These are phyloP conservation scores for Nematolebias whitei DNA, from an alignment of 2,113 vertebrate genomes.

Conservation along the genomic window DNA sequence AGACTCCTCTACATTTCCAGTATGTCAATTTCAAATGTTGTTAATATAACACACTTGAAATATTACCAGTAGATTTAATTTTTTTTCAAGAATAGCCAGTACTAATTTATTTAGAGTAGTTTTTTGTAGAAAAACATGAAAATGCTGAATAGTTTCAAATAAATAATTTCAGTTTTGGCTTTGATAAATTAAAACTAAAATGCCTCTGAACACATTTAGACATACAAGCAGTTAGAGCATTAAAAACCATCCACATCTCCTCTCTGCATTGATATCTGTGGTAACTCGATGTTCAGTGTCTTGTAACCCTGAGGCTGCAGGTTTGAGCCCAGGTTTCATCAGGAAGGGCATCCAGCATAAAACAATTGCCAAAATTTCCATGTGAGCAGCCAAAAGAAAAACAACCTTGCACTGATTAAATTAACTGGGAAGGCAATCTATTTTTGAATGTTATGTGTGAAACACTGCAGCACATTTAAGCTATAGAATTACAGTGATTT, in stretches of 20 bases:
- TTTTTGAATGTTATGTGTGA: not conserved
- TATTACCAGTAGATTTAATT: not conserved
- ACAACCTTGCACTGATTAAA: slow-evolving; percentile 4
- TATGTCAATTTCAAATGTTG: slow-evolving; percentile 26
- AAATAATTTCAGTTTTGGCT: not conserved
- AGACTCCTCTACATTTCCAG: slow-evolving; percentile 88
- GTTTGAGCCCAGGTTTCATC: too few relatives aligned
- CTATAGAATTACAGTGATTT: slow-evolving; percentile 2
- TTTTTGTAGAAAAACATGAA: not conserved
- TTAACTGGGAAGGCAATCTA: not conserved
- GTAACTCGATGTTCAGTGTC: too few relatives aligned
- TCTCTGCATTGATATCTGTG: too few relatives aligned
- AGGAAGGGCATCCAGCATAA: too few relatives aligned
- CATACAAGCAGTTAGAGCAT: too few relatives aligned
- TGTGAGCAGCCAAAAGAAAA: too few relatives aligned
- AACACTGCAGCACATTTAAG: slow-evolving; percentile 9
- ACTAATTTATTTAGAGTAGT: too few relatives aligned
- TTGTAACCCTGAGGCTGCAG: too few relatives aligned
- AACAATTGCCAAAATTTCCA: too few relatives aligned
- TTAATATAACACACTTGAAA: not conserved
- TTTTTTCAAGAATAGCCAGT: not conserved
- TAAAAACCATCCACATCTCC: too few relatives aligned
- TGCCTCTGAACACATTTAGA: too few relatives aligned
- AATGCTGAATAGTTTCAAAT: not conserved
- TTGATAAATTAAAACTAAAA: not conserved